Evolutionary conservation across 2,888 invertebrate genomes (phyloP).

Genomic region (Microchrysa polita): DNA sequence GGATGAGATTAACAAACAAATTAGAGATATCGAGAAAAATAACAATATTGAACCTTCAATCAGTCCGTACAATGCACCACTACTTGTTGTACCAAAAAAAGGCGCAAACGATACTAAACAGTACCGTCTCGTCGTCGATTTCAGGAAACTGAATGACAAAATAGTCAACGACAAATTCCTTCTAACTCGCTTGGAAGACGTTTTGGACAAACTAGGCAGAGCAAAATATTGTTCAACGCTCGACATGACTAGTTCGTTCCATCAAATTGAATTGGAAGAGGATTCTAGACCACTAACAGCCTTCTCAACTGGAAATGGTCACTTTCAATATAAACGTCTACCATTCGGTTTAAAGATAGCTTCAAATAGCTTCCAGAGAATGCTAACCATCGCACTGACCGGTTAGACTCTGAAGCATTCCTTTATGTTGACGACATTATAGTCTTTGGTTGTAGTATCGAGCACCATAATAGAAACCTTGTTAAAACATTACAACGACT

Average conservation of each 20-base stretch:
- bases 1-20: constrained; percentile 1
- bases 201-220: constrained; percentile 33
- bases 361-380: constrained; percentile 51
- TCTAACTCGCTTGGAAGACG: not conserved
- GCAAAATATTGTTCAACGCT: constrained; percentile 48
- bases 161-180: constrained; percentile 42
- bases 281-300: constrained; percentile 47
- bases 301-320: constrained; percentile 47
- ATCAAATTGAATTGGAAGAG: constrained; percentile 46
- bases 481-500: constrained; percentile 45
- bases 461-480: constrained; percentile 49
- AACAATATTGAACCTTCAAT: not conserved
- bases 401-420: constrained; percentile 47
- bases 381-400: constrained; percentile 48
- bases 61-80: not conserved
- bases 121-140: not conserved
- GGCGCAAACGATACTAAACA: constrained; percentile 23
- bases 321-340: constrained; percentile 42
- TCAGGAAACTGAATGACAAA: constrained; percentile 35
- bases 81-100: constrained; percentile 37
- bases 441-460: constrained; percentile 47
- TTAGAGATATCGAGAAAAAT: not conserved
- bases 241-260: constrained; percentile 3
- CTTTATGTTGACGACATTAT: constrained; percentile 52
- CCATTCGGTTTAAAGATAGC: not conserved